Evolutionary conservation across 2,888 invertebrate species (phyloP).

Genomic region (Coecobrya sp.): DNA sequence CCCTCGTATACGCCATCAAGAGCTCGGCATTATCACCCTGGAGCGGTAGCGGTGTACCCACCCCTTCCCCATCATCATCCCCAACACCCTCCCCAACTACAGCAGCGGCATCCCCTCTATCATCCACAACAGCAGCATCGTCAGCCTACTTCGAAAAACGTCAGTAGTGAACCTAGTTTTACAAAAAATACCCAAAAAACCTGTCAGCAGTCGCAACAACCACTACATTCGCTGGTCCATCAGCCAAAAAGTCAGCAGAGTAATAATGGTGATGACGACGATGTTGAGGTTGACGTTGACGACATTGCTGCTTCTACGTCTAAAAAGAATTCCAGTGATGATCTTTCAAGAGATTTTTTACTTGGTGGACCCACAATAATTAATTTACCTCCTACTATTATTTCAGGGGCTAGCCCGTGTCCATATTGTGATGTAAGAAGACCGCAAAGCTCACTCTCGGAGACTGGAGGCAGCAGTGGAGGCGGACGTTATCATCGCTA

Average conservation of each 20-base stretch:
- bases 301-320: constrained; percentile 54
- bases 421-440: constrained; percentile 84
- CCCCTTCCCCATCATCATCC: constrained; percentile 27
- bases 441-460: constrained; percentile 67
- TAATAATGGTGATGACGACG: constrained; percentile 51
- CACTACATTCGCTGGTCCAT: constrained; percentile 35
- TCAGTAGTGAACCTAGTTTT: constrained; percentile 64
- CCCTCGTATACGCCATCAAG: constrained; percentile 57
- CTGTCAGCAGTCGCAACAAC: constrained; percentile 60
- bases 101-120: constrained; percentile 40
- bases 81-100: constrained; percentile 44
- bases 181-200: constrained; percentile 58
- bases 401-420: constrained; percentile 80
- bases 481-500: constrained; percentile 39
- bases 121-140: constrained; percentile 43
- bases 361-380: constrained; percentile 71
- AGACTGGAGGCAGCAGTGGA: constrained; percentile 47
- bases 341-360: constrained; percentile 46
- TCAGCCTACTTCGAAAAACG: constrained; percentile 62
- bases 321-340: constrained; percentile 52
- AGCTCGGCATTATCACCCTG: constrained; percentile 68
- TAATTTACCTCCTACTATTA: constrained; percentile 75
- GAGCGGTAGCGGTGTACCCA: constrained; percentile 64
- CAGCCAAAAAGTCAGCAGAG: constrained; percentile 57
- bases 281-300: constrained; percentile 61